Conservation (phyloP, 2,113 vertebrate genomes). For the Falcunculus frontatus region DNA sequence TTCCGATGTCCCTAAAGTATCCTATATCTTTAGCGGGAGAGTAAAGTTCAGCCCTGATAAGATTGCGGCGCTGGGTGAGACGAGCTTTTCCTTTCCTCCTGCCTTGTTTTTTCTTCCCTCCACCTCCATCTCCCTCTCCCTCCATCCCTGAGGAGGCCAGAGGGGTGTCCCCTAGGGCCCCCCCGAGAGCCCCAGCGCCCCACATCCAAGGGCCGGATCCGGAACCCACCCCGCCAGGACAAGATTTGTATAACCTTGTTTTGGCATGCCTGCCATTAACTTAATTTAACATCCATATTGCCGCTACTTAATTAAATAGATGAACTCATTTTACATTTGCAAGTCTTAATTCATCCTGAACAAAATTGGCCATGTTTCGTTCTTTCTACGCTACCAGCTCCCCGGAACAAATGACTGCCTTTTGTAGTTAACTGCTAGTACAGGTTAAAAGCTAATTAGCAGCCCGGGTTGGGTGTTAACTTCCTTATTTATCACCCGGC, state of each 20-base stretch:
- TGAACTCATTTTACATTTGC: slow-evolving; percentile 68
- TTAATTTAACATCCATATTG: slow-evolving; percentile 68
- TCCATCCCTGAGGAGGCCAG: background rate
- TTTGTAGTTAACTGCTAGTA: slow-evolving; percentile 62
- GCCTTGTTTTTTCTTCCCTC: background rate
- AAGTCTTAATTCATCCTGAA: slow-evolving; percentile 73
- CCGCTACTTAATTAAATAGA: slow-evolving; percentile 76
- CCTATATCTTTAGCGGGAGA: slow-evolving; percentile 58
- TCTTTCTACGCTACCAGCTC: slow-evolving; percentile 53
- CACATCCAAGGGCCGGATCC: background rate
- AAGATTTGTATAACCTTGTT: slow-evolving; percentile 53
- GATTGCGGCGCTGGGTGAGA: slow-evolving; percentile 32
- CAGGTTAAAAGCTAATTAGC: slow-evolving; percentile 73
- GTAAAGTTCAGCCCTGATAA: slow-evolving; percentile 67
- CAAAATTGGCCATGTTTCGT: slow-evolving; percentile 65
- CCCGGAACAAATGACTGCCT: slow-evolving; percentile 69
- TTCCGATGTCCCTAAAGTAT: slow-evolving; percentile 63
- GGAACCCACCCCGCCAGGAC: background rate
- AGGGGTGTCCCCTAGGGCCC: background rate
- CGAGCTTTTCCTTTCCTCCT: background rate
- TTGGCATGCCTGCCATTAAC: slow-evolving; percentile 62
- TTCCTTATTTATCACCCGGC: slow-evolving; percentile 69
- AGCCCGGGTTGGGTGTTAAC: slow-evolving; percentile 52
- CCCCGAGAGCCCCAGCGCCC: background rate
- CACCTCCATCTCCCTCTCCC: background rate